A percentile compares a stretch with the other conserved stretches of the same genome.
Evolutionary conservation across 2,888 invertebrate species (phyloP).

Genomic region (Malthinus seriepunctatus): DNA sequence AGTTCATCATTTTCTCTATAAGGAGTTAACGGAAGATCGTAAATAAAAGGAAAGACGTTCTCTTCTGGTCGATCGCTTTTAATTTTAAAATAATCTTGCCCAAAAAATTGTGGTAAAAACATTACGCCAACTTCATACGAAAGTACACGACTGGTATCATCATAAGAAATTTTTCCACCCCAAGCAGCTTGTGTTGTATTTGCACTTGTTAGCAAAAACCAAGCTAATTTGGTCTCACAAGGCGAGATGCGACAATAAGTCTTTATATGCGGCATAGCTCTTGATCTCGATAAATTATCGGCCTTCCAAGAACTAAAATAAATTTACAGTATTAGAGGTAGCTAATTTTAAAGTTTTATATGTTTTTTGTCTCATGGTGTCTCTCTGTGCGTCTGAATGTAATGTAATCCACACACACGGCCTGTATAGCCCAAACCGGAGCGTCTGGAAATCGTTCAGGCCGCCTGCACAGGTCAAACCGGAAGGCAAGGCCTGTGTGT

Average conservation of each 20-base stretch:
- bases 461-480: too few species aligned
- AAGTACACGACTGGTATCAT: slow-evolving; percentile 67
- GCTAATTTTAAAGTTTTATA: too few species aligned
- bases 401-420: too few species aligned
- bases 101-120: slow-evolving; percentile 81
- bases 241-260: slow-evolving; percentile 79
- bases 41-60: slow-evolving; percentile 69
- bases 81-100: slow-evolving; percentile 59
- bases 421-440: too few species aligned
- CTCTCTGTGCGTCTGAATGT: too few species aligned
- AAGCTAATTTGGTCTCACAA: slow-evolving; percentile 68
- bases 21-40: slow-evolving; percentile 78
- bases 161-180: slow-evolving; percentile 74
- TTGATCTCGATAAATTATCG: slow-evolving; percentile 66
- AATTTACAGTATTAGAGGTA: slow-evolving; percentile 36
- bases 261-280: slow-evolving; percentile 96
- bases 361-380: too few species aligned
- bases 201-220: slow-evolving; percentile 88
- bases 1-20: slow-evolving; percentile 72
- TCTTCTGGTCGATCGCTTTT: slow-evolving; percentile 36
- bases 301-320: slow-evolving; percentile 81
- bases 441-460: too few species aligned
- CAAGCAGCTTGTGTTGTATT: slow-evolving; percentile 98
- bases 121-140: slow-evolving; percentile 93
- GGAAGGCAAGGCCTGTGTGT: too few species aligned